Evolutionary conservation across 2,888 invertebrate genomes (phyloP).

Genomic region (Linyphia triangularis): DNA sequence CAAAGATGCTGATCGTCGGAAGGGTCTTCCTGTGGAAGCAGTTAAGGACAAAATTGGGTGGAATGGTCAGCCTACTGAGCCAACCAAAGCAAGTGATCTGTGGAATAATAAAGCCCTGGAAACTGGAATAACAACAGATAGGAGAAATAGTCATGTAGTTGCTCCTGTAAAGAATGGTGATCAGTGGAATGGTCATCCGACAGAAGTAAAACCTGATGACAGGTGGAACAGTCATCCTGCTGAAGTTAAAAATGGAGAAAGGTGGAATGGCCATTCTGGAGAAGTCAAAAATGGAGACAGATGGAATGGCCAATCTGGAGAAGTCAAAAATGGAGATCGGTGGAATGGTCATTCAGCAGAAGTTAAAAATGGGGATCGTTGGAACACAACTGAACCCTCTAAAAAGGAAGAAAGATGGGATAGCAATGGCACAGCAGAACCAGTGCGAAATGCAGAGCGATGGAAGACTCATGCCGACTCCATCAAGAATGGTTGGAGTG

Average conservation of each 20-base stretch:
- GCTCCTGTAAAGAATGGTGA: constrained; percentile 24
- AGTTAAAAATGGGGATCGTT: constrained; percentile 14
- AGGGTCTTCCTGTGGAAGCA: not conserved
- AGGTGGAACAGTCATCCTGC: constrained; percentile 40
- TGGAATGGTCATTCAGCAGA: constrained; percentile 42
- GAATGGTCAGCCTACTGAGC: constrained; percentile 18
- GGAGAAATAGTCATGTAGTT: constrained; percentile 35
- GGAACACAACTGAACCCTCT: constrained; percentile 6
- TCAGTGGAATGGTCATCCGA: constrained; percentile 34
- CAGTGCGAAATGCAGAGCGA: constrained; percentile 54
- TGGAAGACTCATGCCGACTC: constrained; percentile 58
- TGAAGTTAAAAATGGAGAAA: constrained; percentile 18
- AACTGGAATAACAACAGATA: not conserved
- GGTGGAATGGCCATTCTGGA: constrained; percentile 26
- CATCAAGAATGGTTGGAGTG: constrained; percentile 65
- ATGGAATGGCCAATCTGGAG: constrained; percentile 17
- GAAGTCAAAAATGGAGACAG: constrained; percentile 22
- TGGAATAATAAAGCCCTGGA: constrained; percentile 51
- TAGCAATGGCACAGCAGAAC: constrained; percentile 21
- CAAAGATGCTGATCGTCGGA: constrained; percentile 45
- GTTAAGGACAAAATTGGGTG: constrained; percentile 22
- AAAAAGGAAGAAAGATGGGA: constrained; percentile 47
- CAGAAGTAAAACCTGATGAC: constrained; percentile 9
- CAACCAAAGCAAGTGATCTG: constrained; percentile 3
- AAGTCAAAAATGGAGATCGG: constrained; percentile 23